Evolutionary conservation across 2,113 vertebrate genomes (phyloP), one percentile per base, ranked within the genome.

Genomic region (Eretmochelys imbricata): DNA sequence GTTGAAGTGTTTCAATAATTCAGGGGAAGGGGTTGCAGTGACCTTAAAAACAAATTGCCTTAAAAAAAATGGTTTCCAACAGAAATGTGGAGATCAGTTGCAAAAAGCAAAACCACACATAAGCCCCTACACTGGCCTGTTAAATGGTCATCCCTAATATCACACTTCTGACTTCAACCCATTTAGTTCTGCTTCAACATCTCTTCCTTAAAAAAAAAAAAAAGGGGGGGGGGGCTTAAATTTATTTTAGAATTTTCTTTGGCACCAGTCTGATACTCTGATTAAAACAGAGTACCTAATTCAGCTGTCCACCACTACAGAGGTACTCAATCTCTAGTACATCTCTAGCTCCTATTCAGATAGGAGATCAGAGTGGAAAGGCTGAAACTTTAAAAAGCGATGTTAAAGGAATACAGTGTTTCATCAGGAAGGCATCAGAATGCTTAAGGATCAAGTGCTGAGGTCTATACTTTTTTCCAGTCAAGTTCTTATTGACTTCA

Each of bases 251-350:
- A 42, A 42, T 42, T 42, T 42, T 42, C 38, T 42, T 42, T 42
- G 38, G 38, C 38, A 42, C 38, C 38, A 42, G 38, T 42, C 38
- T 42, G 38, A 42, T 42, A 42, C 38, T 42, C 38, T 42, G 38
- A 2, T 3, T 83, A 85, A 75, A 2, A 14, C 69, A 82, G 2
- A 54, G 54, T 75, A 85, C 84, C 20, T 10, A 24, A 35, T 82
- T 82, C 92, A 51, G 75, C 31, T 82, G 7, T 69, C n/a, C 17
- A 42, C 48, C 83, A 38, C 84, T 95, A 85, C 48, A 54, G 48
- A 81, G 75, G 82, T 38, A 62, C 31, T 78, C 89, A 6, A 50
- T 55, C 0, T 0, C 25, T 57, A 27, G 25, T 12, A 57, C 55
- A 6, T 84, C 48, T 20, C 51, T n/a, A 3, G 27, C 55, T 87